Evolutionary conservation across 2,113 vertebrate species (phyloP).

Genomic region (Narcine bancroftii): DNA sequence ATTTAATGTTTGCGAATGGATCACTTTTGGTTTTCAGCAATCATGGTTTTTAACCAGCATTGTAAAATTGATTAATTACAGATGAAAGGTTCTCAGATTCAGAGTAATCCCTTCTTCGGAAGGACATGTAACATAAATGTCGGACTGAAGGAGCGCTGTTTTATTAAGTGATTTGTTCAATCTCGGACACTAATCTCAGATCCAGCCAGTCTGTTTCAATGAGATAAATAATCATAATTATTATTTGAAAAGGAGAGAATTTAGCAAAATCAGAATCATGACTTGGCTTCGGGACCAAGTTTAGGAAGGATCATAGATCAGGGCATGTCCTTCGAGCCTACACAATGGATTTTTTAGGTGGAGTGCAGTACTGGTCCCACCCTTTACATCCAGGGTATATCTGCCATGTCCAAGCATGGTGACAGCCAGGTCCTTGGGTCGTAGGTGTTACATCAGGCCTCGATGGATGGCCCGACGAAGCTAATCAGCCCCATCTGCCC

Average conservation of each 20-base stretch:
- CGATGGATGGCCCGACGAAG: too few species aligned
- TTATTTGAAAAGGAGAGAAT: neutral
- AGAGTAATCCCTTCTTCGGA: neutral
- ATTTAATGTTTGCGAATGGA: neutral
- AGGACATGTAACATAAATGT: neutral
- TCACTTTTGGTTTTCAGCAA: neutral
- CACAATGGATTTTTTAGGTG: too few species aligned
- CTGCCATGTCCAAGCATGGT: too few species aligned
- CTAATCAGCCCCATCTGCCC: too few species aligned
- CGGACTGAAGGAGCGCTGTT: neutral
- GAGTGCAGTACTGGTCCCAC: too few species aligned
- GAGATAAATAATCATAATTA: neutral
- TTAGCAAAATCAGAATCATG: too few species aligned
- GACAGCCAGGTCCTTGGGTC: too few species aligned
- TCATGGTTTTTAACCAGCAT: neutral
- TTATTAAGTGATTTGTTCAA: neutral
- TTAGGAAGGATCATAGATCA: too few species aligned
- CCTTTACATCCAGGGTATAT: too few species aligned
- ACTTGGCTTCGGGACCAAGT: too few species aligned
- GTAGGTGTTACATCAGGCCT: too few species aligned
- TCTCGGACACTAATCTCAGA: neutral
- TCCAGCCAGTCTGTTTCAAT: neutral
- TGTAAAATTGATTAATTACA: neutral
- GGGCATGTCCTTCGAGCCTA: too few species aligned
- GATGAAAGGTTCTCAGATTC: neutral